Evolutionary conservation across 1,140 invertebrate genomes (phyloP).

Genomic region (Aphidius ervi): DNA sequence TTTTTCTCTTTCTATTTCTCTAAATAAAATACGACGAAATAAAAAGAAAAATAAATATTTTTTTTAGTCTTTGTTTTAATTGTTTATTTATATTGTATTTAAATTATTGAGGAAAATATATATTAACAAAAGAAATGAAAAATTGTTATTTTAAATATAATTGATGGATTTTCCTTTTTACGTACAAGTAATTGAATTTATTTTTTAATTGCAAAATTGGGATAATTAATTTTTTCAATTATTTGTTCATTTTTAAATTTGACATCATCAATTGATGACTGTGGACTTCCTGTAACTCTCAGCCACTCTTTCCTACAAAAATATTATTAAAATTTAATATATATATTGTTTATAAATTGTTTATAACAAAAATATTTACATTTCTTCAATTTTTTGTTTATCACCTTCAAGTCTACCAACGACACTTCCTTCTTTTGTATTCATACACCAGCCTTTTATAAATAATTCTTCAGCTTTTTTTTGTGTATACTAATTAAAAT

Average conservation of each 20-base stretch:
- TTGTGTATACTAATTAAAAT: slow-evolving; percentile 60
- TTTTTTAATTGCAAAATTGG: slow-evolving; percentile 34
- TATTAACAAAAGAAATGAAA: too few relatives aligned
- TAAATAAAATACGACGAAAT: too few relatives aligned
- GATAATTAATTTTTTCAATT: slow-evolving; percentile 35
- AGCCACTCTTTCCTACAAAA: slow-evolving; percentile 68
- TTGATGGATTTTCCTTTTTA: too few relatives aligned
- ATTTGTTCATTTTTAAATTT: slow-evolving; percentile 63
- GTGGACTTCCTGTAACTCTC: slow-evolving; percentile 62
- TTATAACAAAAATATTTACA: slow-evolving; percentile 54
- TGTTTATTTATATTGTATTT: too few relatives aligned
- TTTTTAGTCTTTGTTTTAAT: too few relatives aligned
- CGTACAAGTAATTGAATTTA: slow-evolving; percentile 9
- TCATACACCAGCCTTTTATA: slow-evolving; percentile 73
- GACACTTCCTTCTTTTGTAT: slow-evolving; percentile 69
- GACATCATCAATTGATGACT: slow-evolving; percentile 63
- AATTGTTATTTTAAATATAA: too few relatives aligned
- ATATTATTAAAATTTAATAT: slow-evolving; percentile 3
- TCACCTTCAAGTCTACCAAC: slow-evolving; percentile 67
- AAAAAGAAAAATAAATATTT: too few relatives aligned
- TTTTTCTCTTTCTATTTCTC: too few relatives aligned
- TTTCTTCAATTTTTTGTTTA: slow-evolving; percentile 58
- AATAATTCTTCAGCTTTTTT: slow-evolving; percentile 61
- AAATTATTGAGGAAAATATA: background rate
- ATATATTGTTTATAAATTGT: too few relatives aligned